Percentiles rank a stretch among this genome's conserved stretches.
Evolutionary conservation across 2,797 vertebrate species (phyloP).

Genomic region (Nannoperca australis): DNA sequence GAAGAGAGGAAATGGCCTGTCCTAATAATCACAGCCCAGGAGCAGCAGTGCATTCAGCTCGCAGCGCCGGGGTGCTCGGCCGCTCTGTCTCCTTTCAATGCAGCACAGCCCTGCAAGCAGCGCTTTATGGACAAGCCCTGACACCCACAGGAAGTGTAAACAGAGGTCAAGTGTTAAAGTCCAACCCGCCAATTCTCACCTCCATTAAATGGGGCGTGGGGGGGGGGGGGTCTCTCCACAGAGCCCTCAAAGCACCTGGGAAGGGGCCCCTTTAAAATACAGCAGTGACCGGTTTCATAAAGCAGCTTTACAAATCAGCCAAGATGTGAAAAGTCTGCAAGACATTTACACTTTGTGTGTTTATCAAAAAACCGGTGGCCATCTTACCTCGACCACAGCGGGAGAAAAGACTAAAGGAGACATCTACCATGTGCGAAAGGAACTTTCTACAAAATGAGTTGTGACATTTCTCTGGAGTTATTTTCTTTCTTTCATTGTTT

Average conservation of each 20-base stretch:
- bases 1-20: conserved; percentile 75
- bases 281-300: conserved; percentile 41
- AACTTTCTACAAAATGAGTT: not conserved
- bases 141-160: conserved; percentile 88
- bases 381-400: fast-evolving
- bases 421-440: not conserved
- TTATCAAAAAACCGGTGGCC: not conserved
- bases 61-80: conserved; percentile 47
- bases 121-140: conserved; percentile 76
- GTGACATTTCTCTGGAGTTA: not conserved
- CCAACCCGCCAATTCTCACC: conserved; percentile 88
- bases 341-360: not conserved
- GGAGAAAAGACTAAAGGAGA: not conserved
- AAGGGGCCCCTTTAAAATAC: conserved; percentile 41
- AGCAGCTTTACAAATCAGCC: conserved; percentile 28
- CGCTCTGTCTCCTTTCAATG: conserved; percentile 56
- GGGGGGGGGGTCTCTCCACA: conserved; percentile 59
- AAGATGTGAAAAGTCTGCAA: conserved; percentile 34
- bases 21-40: conserved; percentile 62
- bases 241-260: conserved; percentile 74
- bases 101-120: conserved; percentile 41
- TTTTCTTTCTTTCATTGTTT: not conserved
- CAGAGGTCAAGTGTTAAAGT: conserved; percentile 87
- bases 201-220: conserved; percentile 82
- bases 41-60: conserved; percentile 73